Evolutionary conservation across 2,888 invertebrate genomes (phyloP), one percentile per base, ranked within the genome.

Genomic region (Dryobotodes eremita): DNA sequence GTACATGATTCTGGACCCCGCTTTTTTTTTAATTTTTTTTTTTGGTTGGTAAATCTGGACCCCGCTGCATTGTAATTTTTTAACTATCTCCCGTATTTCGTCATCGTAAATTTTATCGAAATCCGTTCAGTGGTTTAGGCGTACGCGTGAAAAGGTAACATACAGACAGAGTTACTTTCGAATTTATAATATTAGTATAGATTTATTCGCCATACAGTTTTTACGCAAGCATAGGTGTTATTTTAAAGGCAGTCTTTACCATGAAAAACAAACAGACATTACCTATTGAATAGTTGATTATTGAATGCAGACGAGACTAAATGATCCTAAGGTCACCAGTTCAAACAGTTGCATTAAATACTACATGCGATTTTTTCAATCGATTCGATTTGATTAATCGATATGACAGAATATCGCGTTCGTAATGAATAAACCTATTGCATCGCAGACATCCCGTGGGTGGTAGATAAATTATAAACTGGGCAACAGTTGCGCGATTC

Each of bases 371-470:
- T 75, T 86, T 65, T 73, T 31, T 23, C 31, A 64, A 23, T 57
- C 62, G 26, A 57, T 71, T 57, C 62, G 26, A 57, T 71, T 55
- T 86, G 87, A 87, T 87, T 75, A 82, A 86, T 87, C 61, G 78
- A 72, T 53, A 65, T 77, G 65, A 46, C 65, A 65, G 59, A 77
- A 73, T 75, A 72, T 64, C 55, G 55, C 46, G 66, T 70, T 66
- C 46, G 13, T 80, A 88, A 78, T 89, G 57, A 83, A 86, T 81
- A 80, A 86, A 87, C 65, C 69, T 80, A 83, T 66, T 80, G 72
- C 71, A 78, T 53, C 48, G 17, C 57, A 72, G 69, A 79, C 74
- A 74, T 20, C 64, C 74, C 62, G 89, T 89, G 75, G 86, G 89
- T n/a, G 70, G 61, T 36, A 61, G 42, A 84, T 84, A 82, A 75